A percentile compares a stretch with the other conserved stretches of the same genome.
Evolutionary conservation across 2,888 invertebrate species (phyloP).

Genomic region (Diadegma fenestrale): DNA sequence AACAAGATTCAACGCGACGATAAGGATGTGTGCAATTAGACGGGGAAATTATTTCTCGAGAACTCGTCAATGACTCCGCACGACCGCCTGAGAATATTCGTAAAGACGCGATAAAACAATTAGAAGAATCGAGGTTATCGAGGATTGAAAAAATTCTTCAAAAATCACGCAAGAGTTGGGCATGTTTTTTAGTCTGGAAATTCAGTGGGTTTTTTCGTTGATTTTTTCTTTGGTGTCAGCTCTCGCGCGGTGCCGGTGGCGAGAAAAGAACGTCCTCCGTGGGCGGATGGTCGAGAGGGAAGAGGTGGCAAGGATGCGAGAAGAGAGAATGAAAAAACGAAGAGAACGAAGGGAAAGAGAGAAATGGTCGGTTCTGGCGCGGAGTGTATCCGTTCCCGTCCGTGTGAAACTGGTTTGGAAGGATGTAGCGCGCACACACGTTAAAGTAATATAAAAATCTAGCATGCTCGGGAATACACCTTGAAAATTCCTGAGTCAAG

Average conservation of each 20-base stretch:
- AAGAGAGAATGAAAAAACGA: conserved; percentile 35
- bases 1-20: neutral
- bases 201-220: neutral
- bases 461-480: conserved; percentile 72
- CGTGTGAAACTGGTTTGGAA: conserved; percentile 83
- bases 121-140: neutral
- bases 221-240: conserved; percentile 19
- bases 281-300: conserved; percentile 51
- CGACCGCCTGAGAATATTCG: neutral
- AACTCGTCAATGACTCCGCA: neutral
- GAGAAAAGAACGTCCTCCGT: conserved; percentile 42
- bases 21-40: neutral
- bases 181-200: neutral
- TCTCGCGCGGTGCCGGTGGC: conserved; percentile 22
- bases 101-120: neutral
- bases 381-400: conserved; percentile 76
- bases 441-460: conserved; percentile 46
- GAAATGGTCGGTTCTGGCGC: conserved; percentile 73
- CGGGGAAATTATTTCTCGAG: neutral
- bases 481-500: conserved; percentile 77
- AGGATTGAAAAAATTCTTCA: conserved; percentile 1
- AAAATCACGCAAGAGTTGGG: neutral
- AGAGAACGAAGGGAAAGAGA: conserved; percentile 51
- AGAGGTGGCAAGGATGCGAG: conserved; percentile 48
- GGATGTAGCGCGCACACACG: conserved; percentile 80